phyloP scores from a whole-genome alignment of 2,797 vertebrate genomes.

The Salmo trutta region DNA sequence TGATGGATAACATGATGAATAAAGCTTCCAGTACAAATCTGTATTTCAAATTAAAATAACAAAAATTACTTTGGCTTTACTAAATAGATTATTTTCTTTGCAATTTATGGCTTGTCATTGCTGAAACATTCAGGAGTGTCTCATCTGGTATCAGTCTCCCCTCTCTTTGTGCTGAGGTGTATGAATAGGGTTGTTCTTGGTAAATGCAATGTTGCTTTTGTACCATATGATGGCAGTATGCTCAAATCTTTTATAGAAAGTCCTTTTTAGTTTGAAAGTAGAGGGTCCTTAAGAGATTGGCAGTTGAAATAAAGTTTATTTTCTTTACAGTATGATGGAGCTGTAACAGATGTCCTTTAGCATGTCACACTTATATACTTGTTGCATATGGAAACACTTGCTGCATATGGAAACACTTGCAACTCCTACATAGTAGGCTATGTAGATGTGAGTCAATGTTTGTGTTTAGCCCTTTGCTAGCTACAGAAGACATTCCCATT shows the following conservation, averaged over 20 bases:
- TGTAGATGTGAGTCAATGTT: neutral
- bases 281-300: neutral
- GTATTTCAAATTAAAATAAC: neutral
- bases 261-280: neutral
- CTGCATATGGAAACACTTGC: too few relatives aligned
- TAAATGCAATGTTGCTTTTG: slow-evolving; percentile 1
- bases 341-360: neutral
- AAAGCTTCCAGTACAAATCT: neutral
- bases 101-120: neutral
- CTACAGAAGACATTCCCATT: neutral
- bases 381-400: too few relatives aligned
- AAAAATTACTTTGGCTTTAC: neutral
- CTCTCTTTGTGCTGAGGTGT: slow-evolving; percentile 36
- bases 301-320: neutral
- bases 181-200: neutral
- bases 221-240: slow-evolving; percentile 52
- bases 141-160: slow-evolving; percentile 37
- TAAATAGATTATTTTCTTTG: neutral
- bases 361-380: neutral
- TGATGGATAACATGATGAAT: neutral
- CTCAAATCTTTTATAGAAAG: slow-evolving; percentile 14
- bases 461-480: neutral
- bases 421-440: too few relatives aligned
- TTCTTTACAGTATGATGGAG: neutral
- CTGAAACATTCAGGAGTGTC: neutral